phyloP scores from a whole-genome alignment of 2,113 vertebrate genomes.

The Lota lota region DNA sequence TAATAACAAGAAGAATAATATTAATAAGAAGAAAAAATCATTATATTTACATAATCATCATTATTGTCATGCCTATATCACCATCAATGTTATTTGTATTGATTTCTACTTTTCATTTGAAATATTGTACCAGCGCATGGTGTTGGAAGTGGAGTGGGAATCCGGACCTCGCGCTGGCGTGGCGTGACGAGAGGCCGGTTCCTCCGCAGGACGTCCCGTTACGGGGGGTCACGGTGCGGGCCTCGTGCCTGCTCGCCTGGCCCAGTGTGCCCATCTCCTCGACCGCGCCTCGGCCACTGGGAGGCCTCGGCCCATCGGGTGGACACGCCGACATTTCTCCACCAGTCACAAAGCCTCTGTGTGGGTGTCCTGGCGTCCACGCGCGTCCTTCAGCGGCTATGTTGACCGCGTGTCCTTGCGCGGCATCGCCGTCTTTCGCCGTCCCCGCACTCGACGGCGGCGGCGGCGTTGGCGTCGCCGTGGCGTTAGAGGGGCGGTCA shows the following conservation, averaged over 20 bases:
- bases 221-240: too few species aligned
- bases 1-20: neutral
- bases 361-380: conserved; percentile 59
- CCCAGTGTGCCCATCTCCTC: too few species aligned
- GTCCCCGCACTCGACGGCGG: conserved; percentile 23
- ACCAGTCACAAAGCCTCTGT: conserved; percentile 64
- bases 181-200: too few species aligned
- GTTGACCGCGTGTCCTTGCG: conserved; percentile 63
- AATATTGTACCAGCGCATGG: conserved; percentile 70
- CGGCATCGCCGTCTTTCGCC: conserved; percentile 67
- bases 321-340: conserved; percentile 72
- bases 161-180: conserved; percentile 56
- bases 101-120: too few species aligned
- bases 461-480: conserved; percentile 50
- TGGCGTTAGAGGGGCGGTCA: conserved; percentile 29
- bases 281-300: conserved; percentile 46
- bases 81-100: neutral
- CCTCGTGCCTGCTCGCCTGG: too few species aligned
- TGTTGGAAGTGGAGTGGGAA: conserved; percentile 79
- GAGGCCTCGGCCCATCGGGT: conserved; percentile 68
- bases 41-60: too few species aligned
- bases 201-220: too few species aligned
- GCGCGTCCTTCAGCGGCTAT: conserved; percentile 63
- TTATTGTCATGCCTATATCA: neutral
- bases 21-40: too few species aligned